Evolutionary conservation across 2,797 vertebrate species (phyloP).

Genomic region (Sebastes goodei): DNA sequence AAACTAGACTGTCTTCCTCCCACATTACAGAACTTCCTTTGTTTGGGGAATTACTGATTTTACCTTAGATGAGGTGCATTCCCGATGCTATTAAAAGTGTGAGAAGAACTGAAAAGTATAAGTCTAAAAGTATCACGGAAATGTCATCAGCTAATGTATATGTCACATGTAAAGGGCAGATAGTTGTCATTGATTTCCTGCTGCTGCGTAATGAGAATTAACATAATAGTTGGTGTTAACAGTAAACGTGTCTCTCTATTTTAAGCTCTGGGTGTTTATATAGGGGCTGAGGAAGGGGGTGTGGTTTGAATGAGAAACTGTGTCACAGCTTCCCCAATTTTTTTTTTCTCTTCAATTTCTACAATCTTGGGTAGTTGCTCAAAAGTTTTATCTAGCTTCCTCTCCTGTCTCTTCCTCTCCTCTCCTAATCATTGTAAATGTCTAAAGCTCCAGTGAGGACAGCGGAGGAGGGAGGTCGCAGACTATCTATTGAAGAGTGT

Average conservation of each 20-base stretch:
- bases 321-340: slow-evolving; percentile 64
- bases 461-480: neutral
- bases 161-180: neutral
- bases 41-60: slow-evolving; percentile 33
- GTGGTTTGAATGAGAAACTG: slow-evolving; percentile 43
- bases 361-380: slow-evolving; percentile 3
- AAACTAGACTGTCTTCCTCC: slow-evolving; percentile 36
- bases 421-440: neutral
- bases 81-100: neutral
- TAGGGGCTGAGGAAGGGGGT: slow-evolving; percentile 30
- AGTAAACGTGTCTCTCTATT: slow-evolving; percentile 48
- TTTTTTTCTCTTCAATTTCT: slow-evolving; percentile 5
- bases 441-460: neutral
- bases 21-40: slow-evolving; percentile 29
- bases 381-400: neutral
- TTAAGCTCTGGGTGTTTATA: slow-evolving; percentile 32
- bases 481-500: neutral
- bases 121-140: neutral
- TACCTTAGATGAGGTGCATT: slow-evolving; percentile 2
- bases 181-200: slow-evolving; percentile 8
- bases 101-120: neutral
- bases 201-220: neutral
- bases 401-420: neutral
- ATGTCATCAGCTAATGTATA: neutral
- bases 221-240: neutral